phyloP scores from a whole-genome alignment of 2,888 invertebrate genomes.

The Pachliopta kotzebuea region DNA sequence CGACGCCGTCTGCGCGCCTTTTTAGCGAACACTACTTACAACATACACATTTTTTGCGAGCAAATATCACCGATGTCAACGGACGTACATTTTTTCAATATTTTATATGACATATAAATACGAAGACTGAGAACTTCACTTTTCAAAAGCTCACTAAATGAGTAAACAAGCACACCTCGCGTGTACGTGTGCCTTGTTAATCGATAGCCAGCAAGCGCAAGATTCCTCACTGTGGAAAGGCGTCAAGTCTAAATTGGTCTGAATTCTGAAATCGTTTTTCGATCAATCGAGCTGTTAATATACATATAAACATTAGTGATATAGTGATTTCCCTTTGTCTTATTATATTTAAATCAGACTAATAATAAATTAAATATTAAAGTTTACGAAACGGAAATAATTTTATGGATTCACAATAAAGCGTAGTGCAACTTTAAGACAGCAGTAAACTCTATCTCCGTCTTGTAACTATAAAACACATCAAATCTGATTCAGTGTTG shows the following conservation, averaged over 20 bases:
- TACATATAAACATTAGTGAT: background rate
- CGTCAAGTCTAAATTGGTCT: background rate
- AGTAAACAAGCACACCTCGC: slow-evolving; percentile 35
- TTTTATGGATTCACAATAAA: slow-evolving; percentile 24
- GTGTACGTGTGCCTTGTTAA: slow-evolving; percentile 11
- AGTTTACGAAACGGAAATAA: slow-evolving; percentile 18
- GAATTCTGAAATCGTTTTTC: background rate
- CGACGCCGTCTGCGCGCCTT: slow-evolving; percentile 80
- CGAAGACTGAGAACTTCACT: slow-evolving; percentile 30
- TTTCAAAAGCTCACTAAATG: slow-evolving; percentile 32
- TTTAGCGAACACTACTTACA: slow-evolving; percentile 74
- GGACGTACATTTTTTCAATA: slow-evolving; percentile 46
- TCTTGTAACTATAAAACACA: slow-evolving; percentile 65
- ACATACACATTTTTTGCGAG: slow-evolving; percentile 71
- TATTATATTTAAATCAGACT: background rate
- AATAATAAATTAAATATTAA: slow-evolving; percentile 4
- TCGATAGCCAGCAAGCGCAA: background rate
- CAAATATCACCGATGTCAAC: slow-evolving; percentile 68
- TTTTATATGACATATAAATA: slow-evolving; percentile 32
- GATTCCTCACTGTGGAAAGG: background rate
- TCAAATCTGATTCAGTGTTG: slow-evolving; percentile 64
- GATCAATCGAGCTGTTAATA: background rate
- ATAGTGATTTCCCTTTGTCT: background rate
- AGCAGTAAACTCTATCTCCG: slow-evolving; percentile 59
- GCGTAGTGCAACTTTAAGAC: slow-evolving; percentile 39